Percentiles rank a stretch among this genome's conserved stretches.
Conservation (phyloP, 2,113 vertebrate genomes). For the Phalacrocorax brasilianus region DNA sequence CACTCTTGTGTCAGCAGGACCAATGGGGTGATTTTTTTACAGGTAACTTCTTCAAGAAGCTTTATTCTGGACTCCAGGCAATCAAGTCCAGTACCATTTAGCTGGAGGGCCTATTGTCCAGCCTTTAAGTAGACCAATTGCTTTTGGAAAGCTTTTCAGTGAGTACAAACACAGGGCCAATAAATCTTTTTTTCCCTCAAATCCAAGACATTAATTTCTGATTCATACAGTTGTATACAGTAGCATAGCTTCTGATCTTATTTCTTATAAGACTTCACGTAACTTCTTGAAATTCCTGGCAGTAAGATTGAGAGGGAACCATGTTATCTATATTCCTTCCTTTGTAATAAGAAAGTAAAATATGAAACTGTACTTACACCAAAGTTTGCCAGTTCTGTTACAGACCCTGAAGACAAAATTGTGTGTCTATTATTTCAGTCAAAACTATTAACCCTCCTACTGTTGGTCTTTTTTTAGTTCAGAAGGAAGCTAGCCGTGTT, state of each 20-base stretch:
- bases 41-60: neutral
- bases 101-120: neutral
- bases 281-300: neutral
- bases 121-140: neutral
- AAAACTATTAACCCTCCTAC: neutral
- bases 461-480: fast-evolving
- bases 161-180: neutral
- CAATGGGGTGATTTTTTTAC: neutral
- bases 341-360: neutral
- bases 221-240: neutral
- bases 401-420: neutral
- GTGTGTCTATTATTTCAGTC: neutral
- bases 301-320: neutral
- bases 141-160: neutral
- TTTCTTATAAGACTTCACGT: neutral
- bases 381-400: neutral
- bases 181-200: neutral
- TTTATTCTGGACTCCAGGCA: neutral
- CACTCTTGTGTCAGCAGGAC: neutral
- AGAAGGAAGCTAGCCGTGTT: neutral
- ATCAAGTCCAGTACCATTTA: neutral
- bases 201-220: neutral
- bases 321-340: neutral
- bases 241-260: neutral
- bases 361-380: neutral